A percentile compares a stretch with the other conserved stretches of the same genome.
These are phyloP conservation scores for Centrocercus urophasianus DNA, from an alignment of 2,113 vertebrate species.

Conservation along the genomic window DNA sequence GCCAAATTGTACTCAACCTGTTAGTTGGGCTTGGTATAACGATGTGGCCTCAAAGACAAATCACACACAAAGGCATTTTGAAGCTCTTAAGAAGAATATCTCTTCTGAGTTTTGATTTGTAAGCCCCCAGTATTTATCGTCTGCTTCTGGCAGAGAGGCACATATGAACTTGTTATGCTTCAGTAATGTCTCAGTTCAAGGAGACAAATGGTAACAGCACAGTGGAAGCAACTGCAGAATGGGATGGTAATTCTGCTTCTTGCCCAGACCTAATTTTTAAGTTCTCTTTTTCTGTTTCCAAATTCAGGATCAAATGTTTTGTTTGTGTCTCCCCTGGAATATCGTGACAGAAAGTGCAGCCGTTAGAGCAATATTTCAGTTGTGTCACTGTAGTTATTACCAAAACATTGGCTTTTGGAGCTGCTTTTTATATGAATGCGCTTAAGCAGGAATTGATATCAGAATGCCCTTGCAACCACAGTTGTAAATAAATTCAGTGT, in stretches of 20 bases:
- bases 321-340: not conserved
- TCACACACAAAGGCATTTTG: not conserved
- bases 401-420: not conserved
- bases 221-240: not conserved
- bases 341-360: not conserved
- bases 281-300: not conserved
- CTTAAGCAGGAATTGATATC: not conserved
- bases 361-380: not conserved
- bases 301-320: not conserved
- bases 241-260: conserved; percentile 4
- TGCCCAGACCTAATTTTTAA: not conserved
- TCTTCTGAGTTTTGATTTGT: conserved; percentile 19
- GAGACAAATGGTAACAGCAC: not conserved
- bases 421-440: not conserved
- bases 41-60: not conserved
- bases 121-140: not conserved
- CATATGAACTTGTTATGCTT: not conserved
- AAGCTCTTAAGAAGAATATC: not conserved
- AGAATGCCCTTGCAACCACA: not conserved
- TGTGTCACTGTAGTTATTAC: not conserved
- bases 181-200: not conserved
- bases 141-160: not conserved
- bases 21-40: not conserved
- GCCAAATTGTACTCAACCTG: not conserved
- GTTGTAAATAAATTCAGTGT: not conserved